Base-by-base conservation (phyloP, 2,888 invertebrate species). In the Physocephala rufipes region DNA sequence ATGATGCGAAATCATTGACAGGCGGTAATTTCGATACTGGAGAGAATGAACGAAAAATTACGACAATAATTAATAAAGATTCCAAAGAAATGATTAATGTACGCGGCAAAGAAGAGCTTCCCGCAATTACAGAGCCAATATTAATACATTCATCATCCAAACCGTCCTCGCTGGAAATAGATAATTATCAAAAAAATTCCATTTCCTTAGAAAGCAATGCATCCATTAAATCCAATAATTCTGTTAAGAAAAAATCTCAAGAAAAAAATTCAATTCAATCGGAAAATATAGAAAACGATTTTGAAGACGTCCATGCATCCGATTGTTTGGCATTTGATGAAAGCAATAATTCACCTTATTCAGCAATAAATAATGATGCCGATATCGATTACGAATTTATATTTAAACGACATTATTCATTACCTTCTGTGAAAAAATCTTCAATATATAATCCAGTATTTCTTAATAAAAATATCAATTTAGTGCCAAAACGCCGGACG, bases 401-500 rank as follows among this genome's bases (percentile, higher is more conserved):
- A n/a, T 36, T 58, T 15, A 73, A 77, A 16, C 26, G 65, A n/a
- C 71, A 77, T 53, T 75, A 78, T 24, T 81, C 82, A 12, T 76
- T 85, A 65, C 85, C 86, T 45, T 81, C 83, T 47, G 77, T 81
- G 26, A 82, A 81, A 72, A 80, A 79, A 51, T 74, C 75, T 1
- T 76, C 79, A 2, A 76, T 76, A 13, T 82, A 83, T 59, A 82
- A 85, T 73, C n/a, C n/a, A n/a, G 80, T 81, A 43, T 82, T 82
- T 74, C 81, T 82, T 73, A 82, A 81, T 73, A 82, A 82, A 71
- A 82, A 83, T 71, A 73, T 85, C 47, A 81, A 87, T 74, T 86
- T 89, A 80, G 93, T 93, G 76, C 93, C 93, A 72, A 92, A 91
- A 83, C 89, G 93, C 76, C 89, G 90, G 79, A 93, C 94, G 71